phyloP scores from a whole-genome alignment of 2,888 invertebrate species.

The Nomada hirtipes region DNA sequence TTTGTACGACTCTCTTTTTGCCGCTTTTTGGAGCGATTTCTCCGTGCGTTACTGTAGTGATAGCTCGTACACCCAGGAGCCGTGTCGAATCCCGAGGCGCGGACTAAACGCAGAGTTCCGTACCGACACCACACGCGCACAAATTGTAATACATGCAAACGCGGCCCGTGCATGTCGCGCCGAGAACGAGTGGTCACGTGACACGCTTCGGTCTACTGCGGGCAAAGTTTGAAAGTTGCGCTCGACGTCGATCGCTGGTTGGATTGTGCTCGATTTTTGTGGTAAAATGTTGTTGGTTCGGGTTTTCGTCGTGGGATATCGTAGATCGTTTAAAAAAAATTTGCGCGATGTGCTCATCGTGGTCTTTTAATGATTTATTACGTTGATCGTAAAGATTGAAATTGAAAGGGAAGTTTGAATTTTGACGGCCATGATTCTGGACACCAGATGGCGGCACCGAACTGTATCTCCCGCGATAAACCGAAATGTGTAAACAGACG shows the following conservation, averaged over 20 bases:
- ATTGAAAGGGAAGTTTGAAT: background rate
- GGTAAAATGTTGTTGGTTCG: background rate
- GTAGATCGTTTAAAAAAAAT: no score
- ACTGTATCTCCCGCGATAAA: slow-evolving; percentile 24
- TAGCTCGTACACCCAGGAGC: slow-evolving; percentile 49
- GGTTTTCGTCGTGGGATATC: background rate
- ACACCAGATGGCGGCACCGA: slow-evolving; percentile 50
- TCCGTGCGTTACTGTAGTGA: slow-evolving; percentile 25
- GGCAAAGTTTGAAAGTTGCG: slow-evolving; percentile 30
- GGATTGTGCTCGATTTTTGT: background rate
- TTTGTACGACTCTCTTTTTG: background rate
- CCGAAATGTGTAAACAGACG: slow-evolving; percentile 3
- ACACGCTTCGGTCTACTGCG: slow-evolving; percentile 31
- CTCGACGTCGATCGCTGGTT: background rate
- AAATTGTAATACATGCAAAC: slow-evolving; percentile 58
- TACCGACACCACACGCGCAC: slow-evolving; percentile 63
- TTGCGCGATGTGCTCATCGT: background rate
- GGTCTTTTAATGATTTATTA: background rate
- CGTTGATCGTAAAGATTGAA: background rate
- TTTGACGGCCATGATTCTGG: background rate
- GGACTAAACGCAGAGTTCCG: slow-evolving; percentile 62
- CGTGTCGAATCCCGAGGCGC: slow-evolving; percentile 67
- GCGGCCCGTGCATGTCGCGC: slow-evolving; percentile 52
- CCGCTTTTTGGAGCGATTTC: slow-evolving; percentile 39
- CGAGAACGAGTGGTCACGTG: slow-evolving; percentile 67